Percentiles rank a stretch among this genome's conserved stretches.
Evolutionary conservation across 2,797 vertebrate species (phyloP).

Genomic region (Ciconia nigra): DNA sequence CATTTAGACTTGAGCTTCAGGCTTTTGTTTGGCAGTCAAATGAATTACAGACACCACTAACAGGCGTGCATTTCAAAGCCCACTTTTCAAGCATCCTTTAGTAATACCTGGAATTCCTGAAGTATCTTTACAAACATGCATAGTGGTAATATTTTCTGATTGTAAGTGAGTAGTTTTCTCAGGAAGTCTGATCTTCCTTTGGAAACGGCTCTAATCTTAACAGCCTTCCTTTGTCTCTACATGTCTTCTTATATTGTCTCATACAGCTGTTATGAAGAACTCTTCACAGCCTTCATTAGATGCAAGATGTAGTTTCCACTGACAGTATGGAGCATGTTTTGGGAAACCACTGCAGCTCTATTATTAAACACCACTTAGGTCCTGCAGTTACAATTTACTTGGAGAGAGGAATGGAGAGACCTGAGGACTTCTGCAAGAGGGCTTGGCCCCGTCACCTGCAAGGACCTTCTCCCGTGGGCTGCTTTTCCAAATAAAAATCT

Average conservation of each 20-base stretch:
- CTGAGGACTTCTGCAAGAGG: not conserved
- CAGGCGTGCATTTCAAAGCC: not conserved
- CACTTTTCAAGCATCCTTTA: not conserved
- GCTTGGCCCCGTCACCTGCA: not conserved
- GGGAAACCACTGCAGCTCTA: not conserved
- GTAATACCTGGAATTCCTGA: conserved; percentile 14
- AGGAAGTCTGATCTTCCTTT: not conserved
- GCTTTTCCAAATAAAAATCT: not conserved
- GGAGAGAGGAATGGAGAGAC: not conserved
- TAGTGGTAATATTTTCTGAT: not conserved
- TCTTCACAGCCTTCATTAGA: not conserved
- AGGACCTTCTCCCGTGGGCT: not conserved
- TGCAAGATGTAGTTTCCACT: not conserved
- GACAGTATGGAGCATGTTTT: not conserved
- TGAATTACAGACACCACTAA: not conserved
- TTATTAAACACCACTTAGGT: not conserved
- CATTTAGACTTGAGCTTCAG: not conserved
- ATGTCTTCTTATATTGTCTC: not conserved
- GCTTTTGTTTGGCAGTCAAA: not conserved
- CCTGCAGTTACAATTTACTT: not conserved
- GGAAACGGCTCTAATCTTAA: not conserved
- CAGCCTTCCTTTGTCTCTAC: not conserved
- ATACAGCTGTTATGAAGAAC: not conserved
- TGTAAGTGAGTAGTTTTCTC: not conserved
- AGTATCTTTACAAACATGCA: not conserved